A percentile compares a stretch with the other conserved stretches of the same genome.
Conservation (phyloP, 2,888 invertebrate species). For the Clusia tigrina region DNA sequence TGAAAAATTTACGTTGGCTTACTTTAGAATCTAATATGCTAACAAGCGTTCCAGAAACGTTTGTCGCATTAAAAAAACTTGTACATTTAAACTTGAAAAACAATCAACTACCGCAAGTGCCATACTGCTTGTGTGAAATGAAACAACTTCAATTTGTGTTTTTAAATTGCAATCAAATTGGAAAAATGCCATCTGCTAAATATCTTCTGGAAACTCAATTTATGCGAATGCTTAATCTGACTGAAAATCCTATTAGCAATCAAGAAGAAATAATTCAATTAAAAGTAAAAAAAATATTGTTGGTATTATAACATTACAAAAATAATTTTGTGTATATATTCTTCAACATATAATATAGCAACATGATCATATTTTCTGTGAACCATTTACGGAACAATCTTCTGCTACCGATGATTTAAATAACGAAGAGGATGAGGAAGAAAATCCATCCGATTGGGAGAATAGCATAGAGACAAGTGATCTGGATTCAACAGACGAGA, state of each 20-base stretch:
- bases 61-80: constrained; percentile 67
- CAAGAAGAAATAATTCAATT: constrained; percentile 23
- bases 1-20: constrained; percentile 71
- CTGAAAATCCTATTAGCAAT: constrained; percentile 66
- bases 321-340: neutral
- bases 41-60: constrained; percentile 66
- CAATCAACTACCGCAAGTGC: constrained; percentile 68
- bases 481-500: constrained; percentile 70
- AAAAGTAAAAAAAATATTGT: constrained; percentile 29
- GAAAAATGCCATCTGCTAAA: constrained; percentile 35
- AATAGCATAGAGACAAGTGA: constrained; percentile 71
- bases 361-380: constrained; percentile 34
- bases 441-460: constrained; percentile 68
- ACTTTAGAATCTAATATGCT: constrained; percentile 72
- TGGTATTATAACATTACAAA: constrained; percentile 23
- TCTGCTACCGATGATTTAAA: constrained; percentile 30
- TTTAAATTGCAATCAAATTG: constrained; percentile 66
- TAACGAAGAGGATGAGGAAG: constrained; percentile 35
- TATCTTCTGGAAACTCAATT: constrained; percentile 47
- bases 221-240: constrained; percentile 68
- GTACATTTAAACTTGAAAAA: constrained; percentile 72
- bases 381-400: constrained; percentile 18
- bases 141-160: constrained; percentile 67
- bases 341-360: constrained; percentile 28
- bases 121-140: constrained; percentile 63